These are phyloP conservation scores for Orthochromis malagaraziensis DNA, from an alignment of 2,113 vertebrate genomes.

Conservation along the genomic window DNA sequence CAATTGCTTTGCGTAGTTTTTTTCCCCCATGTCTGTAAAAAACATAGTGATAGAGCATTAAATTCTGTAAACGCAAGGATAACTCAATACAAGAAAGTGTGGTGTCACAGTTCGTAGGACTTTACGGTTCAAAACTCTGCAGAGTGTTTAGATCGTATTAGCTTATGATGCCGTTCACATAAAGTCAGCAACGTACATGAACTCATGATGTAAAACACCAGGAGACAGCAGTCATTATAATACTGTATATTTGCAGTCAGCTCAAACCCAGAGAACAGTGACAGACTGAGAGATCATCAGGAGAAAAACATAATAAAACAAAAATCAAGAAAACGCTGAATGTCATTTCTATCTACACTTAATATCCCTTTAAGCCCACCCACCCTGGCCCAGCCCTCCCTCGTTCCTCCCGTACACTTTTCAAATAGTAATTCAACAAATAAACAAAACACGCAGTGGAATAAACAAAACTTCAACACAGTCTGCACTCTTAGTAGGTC, in stretches of 20 bases:
- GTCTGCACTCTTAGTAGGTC: constrained; percentile 41
- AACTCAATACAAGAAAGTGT: not conserved
- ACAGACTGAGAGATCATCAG: constrained; percentile 57
- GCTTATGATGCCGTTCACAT: not conserved
- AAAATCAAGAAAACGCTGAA: constrained; percentile 4
- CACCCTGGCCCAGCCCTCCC: not conserved
- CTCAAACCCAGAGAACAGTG: constrained; percentile 67
- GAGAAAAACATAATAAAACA: not conserved
- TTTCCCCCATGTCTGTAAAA: accelerated
- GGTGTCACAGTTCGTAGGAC: not conserved
- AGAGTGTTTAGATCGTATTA: not conserved
- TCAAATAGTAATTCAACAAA: constrained; percentile 51
- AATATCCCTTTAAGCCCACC: constrained; percentile 36
- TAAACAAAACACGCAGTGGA: constrained; percentile 56
- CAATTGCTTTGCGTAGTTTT: not conserved
- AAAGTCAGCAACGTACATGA: not conserved
- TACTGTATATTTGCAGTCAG: constrained; percentile 70
- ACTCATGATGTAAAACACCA: not conserved
- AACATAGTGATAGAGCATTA: not conserved
- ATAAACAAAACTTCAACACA: constrained; percentile 58
- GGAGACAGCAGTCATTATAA: constrained; percentile 39
- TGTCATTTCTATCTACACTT: constrained; percentile 60
- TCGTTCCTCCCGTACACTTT: constrained; percentile 9
- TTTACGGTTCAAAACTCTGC: not conserved
- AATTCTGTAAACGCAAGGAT: not conserved